These are phyloP conservation scores for Entosphenus tridentatus DNA, from an alignment of 2,113 vertebrate species.

Conservation along the genomic window DNA sequence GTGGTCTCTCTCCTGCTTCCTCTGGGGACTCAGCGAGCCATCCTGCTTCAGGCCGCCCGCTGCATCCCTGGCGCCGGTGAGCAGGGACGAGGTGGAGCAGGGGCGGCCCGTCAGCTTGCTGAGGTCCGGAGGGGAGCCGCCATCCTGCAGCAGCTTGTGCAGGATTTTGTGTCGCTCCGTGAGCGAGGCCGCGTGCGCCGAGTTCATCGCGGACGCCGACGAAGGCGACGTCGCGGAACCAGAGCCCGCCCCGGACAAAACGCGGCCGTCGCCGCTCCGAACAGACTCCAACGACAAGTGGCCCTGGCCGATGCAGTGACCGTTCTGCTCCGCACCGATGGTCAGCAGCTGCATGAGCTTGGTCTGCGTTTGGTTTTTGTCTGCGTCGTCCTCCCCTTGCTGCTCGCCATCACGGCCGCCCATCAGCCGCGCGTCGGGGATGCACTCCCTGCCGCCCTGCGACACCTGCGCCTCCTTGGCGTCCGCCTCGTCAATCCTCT, in stretches of 20 bases:
- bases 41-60: conserved; percentile 17
- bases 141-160: conserved; percentile 83
- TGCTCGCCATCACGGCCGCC: neutral
- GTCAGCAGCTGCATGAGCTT: conserved; percentile 86
- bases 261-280: conserved; percentile 39
- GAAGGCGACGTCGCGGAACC: conserved; percentile 54
- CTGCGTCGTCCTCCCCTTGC: too few relatives aligned
- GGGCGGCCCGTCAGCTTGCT: conserved; percentile 63
- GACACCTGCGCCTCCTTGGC: neutral
- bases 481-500: neutral
- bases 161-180: conserved; percentile 93
- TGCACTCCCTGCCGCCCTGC: neutral
- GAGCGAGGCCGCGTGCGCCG: conserved; percentile 36
- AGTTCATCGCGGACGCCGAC: conserved; percentile 32
- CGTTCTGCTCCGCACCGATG: conserved; percentile 56
- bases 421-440: neutral
- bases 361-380: conserved; percentile 17
- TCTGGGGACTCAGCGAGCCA: conserved; percentile 47
- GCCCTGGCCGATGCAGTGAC: conserved; percentile 23
- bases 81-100: conserved; percentile 14
- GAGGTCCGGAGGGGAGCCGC: conserved; percentile 83
- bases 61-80: conserved; percentile 12
- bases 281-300: conserved; percentile 24
- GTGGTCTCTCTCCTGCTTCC: conserved; percentile 71
- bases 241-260: conserved; percentile 52